Percentiles rank a stretch among this genome's conserved stretches.
Conservation (phyloP, 1,140 invertebrate species). For the Pteromalus puparum region DNA sequence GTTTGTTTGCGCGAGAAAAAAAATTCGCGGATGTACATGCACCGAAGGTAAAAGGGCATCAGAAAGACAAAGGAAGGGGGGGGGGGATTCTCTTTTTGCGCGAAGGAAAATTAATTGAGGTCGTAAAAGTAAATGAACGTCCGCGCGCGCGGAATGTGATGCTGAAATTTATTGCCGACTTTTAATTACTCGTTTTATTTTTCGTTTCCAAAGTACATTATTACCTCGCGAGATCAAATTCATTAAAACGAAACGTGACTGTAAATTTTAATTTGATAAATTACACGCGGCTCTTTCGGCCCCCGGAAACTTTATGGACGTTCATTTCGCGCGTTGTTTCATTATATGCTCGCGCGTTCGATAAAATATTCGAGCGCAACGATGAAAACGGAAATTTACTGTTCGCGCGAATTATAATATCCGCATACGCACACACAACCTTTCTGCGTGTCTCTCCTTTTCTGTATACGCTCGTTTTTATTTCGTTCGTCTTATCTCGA, state of each 20-base stretch:
- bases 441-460: background rate
- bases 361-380: background rate
- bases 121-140: slow-evolving; percentile 24
- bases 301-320: background rate
- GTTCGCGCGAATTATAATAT: background rate
- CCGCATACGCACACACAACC: background rate
- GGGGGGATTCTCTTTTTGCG: background rate
- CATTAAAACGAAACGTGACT: slow-evolving; percentile 1
- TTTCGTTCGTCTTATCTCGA: slow-evolving; percentile 3
- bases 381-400: slow-evolving; percentile 1
- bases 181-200: slow-evolving; percentile 7
- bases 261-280: slow-evolving; percentile 6
- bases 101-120: slow-evolving; percentile 16
- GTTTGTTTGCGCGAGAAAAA: too few relatives aligned
- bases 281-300: background rate
- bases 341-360: background rate
- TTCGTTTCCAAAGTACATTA: slow-evolving; percentile 12
- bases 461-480: background rate
- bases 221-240: slow-evolving; percentile 4
- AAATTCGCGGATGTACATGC: background rate
- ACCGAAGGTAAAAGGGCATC: background rate
- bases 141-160: background rate
- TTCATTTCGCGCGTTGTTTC: background rate
- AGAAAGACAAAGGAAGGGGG: background rate
- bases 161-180: slow-evolving; percentile 25